Evolutionary conservation across 2,888 invertebrate genomes (phyloP).

Genomic region (Athalia cordata): DNA sequence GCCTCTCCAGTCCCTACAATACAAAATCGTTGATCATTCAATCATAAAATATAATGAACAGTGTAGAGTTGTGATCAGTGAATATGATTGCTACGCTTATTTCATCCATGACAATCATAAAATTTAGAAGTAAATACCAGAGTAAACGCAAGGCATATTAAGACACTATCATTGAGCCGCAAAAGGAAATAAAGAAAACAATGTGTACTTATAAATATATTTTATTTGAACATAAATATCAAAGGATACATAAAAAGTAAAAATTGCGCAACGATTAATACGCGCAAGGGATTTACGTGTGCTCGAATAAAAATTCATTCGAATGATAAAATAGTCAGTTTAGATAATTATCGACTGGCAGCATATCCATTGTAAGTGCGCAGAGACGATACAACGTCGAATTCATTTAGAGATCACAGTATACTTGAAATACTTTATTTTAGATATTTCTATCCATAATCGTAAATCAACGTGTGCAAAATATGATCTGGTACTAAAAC

Average conservation of each 20-base stretch:
- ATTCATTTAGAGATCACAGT: conserved; percentile 21
- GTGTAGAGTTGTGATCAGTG: not conserved
- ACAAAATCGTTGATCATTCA: conserved; percentile 39
- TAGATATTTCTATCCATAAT: too few species aligned
- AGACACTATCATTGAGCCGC: conserved; percentile 51
- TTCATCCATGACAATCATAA: not conserved
- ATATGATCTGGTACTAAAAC: not conserved
- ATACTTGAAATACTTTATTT: conserved; percentile 34
- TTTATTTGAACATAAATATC: conserved; percentile 58
- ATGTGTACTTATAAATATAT: conserved; percentile 57
- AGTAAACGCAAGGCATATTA: not conserved
- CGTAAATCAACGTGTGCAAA: not conserved
- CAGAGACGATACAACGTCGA: not conserved
- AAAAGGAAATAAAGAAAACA: conserved; percentile 54
- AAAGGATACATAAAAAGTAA: conserved; percentile 47
- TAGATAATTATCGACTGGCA: not conserved
- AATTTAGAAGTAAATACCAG: not conserved
- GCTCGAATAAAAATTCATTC: conserved; percentile 2
- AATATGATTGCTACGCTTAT: not conserved
- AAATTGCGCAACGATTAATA: not conserved
- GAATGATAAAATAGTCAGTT: not conserved
- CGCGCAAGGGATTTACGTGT: conserved; percentile 14
- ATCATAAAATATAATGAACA: not conserved
- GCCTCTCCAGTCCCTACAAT: conserved; percentile 56
- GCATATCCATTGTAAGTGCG: not conserved